These are phyloP conservation scores for Oryzias woworae DNA, from an alignment of 2,113 vertebrate genomes.

Conservation along the genomic window DNA sequence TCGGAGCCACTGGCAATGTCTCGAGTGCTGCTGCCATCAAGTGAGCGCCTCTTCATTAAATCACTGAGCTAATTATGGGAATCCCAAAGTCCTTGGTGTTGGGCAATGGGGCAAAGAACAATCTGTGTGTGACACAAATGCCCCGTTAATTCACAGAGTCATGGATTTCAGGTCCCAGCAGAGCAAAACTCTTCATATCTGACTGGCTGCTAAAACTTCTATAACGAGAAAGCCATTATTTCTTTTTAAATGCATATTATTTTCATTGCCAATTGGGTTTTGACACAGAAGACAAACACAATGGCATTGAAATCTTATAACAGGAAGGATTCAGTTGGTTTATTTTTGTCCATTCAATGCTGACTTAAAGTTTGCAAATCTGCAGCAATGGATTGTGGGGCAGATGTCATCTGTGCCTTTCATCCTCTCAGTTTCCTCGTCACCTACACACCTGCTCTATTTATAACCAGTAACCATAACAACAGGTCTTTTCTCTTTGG, in stretches of 20 bases:
- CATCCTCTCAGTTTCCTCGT: conserved; percentile 73
- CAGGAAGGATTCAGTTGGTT: background rate
- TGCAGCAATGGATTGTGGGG: conserved; percentile 66
- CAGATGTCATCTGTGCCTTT: conserved; percentile 71
- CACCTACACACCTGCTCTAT: conserved; percentile 76
- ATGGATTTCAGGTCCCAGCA: conserved; percentile 2
- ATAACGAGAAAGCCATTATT: background rate
- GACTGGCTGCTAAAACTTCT: background rate
- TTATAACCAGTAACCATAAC: conserved; percentile 83
- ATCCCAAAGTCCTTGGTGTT: conserved; percentile 47
- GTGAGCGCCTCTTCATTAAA: conserved; percentile 72
- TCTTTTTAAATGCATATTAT: no score
- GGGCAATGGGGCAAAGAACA: conserved; percentile 55
- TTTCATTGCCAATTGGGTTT: no score
- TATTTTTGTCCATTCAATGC: conserved; percentile 13
- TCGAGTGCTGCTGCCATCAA: conserved; percentile 65
- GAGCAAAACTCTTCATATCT: conserved; percentile 23
- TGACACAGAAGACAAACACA: background rate
- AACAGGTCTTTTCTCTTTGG: conserved; percentile 67
- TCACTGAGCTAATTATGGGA: conserved; percentile 72
- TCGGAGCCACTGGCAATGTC: conserved; percentile 78
- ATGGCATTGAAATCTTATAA: conserved; percentile 1
- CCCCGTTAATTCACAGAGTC: conserved; percentile 35
- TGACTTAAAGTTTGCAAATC: conserved; percentile 42
- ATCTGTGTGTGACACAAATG: conserved; percentile 55